Percentiles rank a stretch among this genome's conserved stretches.
phyloP scores from a whole-genome alignment of 2,113 vertebrate species.

The Syrmaticus mikado region DNA sequence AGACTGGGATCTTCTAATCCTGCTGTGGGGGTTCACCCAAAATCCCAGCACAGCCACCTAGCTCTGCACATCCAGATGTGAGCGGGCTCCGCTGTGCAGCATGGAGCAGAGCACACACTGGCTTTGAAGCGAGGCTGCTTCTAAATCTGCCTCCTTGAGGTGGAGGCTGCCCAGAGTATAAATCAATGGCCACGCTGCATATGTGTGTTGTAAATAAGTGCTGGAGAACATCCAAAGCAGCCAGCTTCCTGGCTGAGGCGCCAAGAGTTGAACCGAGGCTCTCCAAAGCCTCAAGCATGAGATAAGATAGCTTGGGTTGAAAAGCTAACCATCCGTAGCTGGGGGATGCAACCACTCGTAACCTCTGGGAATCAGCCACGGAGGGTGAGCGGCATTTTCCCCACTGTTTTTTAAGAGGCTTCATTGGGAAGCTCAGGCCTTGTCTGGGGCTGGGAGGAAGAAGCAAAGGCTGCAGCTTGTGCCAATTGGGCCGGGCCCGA shows the following conservation, averaged over 20 bases:
- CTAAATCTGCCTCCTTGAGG: conserved; percentile 57
- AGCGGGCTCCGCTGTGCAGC: background rate
- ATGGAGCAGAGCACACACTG: fast-evolving
- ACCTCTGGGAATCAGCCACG: fast-evolving
- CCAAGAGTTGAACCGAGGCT: conserved; percentile 39
- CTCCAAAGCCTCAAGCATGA: background rate
- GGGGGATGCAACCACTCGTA: background rate
- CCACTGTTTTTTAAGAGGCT: background rate
- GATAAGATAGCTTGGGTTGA: conserved; percentile 63
- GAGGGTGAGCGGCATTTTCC: background rate
- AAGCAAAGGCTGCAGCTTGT: background rate
- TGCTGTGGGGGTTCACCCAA: background rate
- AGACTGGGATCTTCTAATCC: conserved; percentile 9
- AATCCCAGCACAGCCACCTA: background rate
- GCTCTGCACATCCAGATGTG: conserved; percentile 31
- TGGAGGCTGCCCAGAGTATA: conserved; percentile 5
- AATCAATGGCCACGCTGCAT: conserved; percentile 43
- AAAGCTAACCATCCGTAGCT: conserved; percentile 44
- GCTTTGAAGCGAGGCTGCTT: conserved; percentile 37
- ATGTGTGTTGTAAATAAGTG: conserved; percentile 49
- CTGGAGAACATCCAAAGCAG: conserved; percentile 58
- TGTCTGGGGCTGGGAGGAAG: background rate
- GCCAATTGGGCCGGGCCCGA: background rate
- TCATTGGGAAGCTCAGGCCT: background rate
- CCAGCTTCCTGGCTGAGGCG: conserved; percentile 49